Percentiles rank a stretch among this genome's conserved stretches.
These are phyloP conservation scores for Hypotaenidia okinawae DNA, from an alignment of 2,797 vertebrate species.

Conservation along the genomic window DNA sequence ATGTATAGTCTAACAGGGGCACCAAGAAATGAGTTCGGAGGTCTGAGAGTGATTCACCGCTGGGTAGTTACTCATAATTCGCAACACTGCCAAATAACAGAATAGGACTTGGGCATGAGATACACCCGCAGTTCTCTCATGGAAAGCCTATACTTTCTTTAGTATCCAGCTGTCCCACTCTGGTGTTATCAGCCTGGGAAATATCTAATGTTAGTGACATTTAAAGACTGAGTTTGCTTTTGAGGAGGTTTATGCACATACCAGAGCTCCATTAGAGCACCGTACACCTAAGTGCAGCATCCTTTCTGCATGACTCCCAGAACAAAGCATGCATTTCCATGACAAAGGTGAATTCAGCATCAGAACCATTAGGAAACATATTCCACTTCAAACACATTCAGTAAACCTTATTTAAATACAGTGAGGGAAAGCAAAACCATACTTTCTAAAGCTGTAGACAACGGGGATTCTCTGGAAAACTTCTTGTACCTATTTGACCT, in stretches of 20 bases:
- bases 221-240: not conserved
- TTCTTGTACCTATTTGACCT: not conserved
- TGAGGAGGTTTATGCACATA: not conserved
- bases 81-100: not conserved
- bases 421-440: not conserved
- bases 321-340: slow-evolving; percentile 53
- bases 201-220: not conserved
- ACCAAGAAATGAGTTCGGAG: not conserved
- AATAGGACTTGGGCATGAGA: not conserved
- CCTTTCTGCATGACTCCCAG: slow-evolving; percentile 2
- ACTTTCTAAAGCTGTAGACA: not conserved
- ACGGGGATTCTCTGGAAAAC: slow-evolving; percentile 5
- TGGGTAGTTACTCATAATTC: not conserved
- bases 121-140: not conserved
- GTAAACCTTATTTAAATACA: not conserved
- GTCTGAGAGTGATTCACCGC: not conserved
- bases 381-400: not conserved
- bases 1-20: not conserved
- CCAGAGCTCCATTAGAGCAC: not conserved
- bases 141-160: not conserved
- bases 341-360: slow-evolving; percentile 25
- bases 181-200: not conserved
- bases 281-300: not conserved
- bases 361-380: not conserved
- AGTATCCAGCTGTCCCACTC: not conserved